These are phyloP conservation scores for Bursaphelenchus mucronatus DNA, from an alignment of 1,140 invertebrate species.

Conservation along the genomic window DNA sequence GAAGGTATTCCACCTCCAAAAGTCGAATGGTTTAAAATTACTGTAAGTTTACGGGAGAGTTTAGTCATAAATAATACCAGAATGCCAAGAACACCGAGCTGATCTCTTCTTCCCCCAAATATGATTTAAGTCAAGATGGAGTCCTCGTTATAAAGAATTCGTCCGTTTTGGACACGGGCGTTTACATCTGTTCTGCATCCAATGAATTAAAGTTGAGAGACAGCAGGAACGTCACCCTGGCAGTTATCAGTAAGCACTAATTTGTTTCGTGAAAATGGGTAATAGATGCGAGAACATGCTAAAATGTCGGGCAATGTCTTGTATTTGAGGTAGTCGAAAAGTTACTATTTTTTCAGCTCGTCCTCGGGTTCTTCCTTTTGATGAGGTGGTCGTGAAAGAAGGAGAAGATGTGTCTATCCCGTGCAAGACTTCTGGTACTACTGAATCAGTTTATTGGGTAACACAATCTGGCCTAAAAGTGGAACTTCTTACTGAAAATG, in stretches of 20 bases:
- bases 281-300: not conserved
- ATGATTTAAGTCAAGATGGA: not conserved
- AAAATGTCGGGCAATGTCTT: too few species aligned
- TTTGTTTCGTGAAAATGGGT: not conserved
- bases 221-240: not conserved
- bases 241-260: constrained; percentile 5
- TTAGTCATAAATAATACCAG: not conserved
- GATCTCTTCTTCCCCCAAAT: constrained; percentile 5
- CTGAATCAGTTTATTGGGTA: not conserved
- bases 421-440: constrained; percentile 1
- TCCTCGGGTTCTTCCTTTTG: constrained; percentile 2
- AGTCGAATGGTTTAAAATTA: not conserved
- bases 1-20: constrained; percentile 5
- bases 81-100: constrained; percentile 11
- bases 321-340: too few species aligned
- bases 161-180: constrained; percentile 1
- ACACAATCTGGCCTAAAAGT: not conserved
- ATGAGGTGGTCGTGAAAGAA: not conserved
- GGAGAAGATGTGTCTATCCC: not conserved
- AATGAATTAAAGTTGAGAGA: not conserved
- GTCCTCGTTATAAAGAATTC: constrained; percentile 9
- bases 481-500: not conserved
- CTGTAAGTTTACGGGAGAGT: not conserved
- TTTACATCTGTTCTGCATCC: not conserved
- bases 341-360: constrained; percentile 7